phyloP scores from a whole-genome alignment of 2,113 vertebrate species.

The Gorsachius goisagi region DNA sequence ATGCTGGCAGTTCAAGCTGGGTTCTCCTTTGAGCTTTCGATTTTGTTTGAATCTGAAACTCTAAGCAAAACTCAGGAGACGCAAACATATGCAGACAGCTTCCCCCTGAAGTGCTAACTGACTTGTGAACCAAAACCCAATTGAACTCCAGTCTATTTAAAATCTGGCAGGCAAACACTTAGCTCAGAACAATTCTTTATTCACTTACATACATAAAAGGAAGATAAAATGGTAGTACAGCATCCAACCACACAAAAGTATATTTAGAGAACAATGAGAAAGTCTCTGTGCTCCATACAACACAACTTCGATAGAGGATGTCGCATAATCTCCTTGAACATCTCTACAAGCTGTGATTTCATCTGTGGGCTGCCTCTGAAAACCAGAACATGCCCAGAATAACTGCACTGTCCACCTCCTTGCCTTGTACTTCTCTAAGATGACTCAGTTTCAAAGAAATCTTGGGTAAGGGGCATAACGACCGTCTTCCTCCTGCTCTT shows the following conservation, averaged over 20 bases:
- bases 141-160: conserved; percentile 37
- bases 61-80: conserved; percentile 14
- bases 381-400: not conserved
- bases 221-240: not conserved
- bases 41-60: conserved; percentile 19
- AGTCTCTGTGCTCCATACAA: not conserved
- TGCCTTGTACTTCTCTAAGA: not conserved
- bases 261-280: not conserved
- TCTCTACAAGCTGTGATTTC: not conserved
- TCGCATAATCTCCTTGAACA: not conserved
- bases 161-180: not conserved
- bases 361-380: not conserved
- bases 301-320: not conserved
- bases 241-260: not conserved
- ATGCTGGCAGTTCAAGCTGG: not conserved
- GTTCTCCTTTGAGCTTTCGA: conserved; percentile 11
- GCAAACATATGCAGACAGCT: conserved; percentile 32
- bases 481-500: not conserved
- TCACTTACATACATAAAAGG: not conserved
- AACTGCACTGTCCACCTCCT: not conserved
- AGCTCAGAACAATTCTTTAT: not conserved
- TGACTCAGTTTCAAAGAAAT: not conserved
- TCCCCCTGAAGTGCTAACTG: conserved; percentile 28
- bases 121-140: conserved; percentile 42
- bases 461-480: not conserved